Conservation (phyloP, 2,113 vertebrate genomes). For the Sitta europaea region DNA sequence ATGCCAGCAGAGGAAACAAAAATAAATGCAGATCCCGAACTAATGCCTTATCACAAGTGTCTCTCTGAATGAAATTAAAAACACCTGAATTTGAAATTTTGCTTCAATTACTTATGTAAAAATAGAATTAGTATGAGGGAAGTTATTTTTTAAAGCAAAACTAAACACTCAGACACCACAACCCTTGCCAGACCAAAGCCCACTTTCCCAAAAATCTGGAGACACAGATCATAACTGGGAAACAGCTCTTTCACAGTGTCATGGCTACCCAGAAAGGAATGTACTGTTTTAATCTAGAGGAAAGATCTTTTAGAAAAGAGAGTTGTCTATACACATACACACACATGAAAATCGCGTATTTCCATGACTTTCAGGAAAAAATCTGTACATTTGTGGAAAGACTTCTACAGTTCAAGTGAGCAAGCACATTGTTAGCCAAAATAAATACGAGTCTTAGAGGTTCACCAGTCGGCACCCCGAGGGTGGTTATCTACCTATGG, state of each 20-base stretch:
- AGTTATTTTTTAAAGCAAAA: neutral
- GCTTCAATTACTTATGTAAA: neutral
- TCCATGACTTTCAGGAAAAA: neutral
- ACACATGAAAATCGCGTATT: fast-evolving
- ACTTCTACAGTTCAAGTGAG: neutral
- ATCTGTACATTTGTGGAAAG: neutral
- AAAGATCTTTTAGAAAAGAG: neutral
- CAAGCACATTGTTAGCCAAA: neutral
- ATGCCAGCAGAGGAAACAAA: neutral
- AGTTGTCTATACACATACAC: neutral
- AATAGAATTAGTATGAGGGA: neutral
- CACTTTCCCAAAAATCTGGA: neutral
- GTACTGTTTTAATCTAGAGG: neutral
- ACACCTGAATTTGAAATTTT: neutral
- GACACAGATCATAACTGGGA: neutral
- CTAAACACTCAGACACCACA: neutral
- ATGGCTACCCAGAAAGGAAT: neutral
- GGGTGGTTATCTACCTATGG: neutral
- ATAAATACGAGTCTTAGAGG: neutral
- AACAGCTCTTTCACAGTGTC: neutral
- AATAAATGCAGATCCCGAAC: neutral
- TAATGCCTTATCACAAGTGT: neutral
- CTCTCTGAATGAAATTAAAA: neutral
- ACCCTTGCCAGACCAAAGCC: neutral
- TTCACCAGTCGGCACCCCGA: neutral